Base-by-base conservation (phyloP, 2,888 invertebrate species). In the Reticulitermes lucifugus region DNA sequence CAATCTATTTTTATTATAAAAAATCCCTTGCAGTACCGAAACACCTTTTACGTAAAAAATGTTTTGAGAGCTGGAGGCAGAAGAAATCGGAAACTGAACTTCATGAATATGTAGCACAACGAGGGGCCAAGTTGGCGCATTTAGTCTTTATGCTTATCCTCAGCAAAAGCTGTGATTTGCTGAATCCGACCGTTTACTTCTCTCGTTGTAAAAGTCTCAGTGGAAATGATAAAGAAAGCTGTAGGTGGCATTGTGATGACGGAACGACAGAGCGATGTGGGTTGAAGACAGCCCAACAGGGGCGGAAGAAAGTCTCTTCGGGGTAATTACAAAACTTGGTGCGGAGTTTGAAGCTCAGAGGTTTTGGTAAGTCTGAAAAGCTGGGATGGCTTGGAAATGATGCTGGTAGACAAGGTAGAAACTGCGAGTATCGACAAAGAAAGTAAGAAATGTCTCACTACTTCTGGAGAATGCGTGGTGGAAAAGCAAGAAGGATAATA, bases 301-400 rank as follows among this genome's bases (percentile, higher is more conserved):
- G 73, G 73, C 35, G 73, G 18, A 73, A 73, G 73, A 73, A 41
- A 73, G 73, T 73, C 73, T 41, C 73, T 35, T 51, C 80, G 80
- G 60, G 80, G 80, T 80, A 80, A 80, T 80, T 80, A 80, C 59
- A 80, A 80, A 80, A 80, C 80, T 80, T 80, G 80, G 80, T 35
- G 60, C 35, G 80, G 80, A 80, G 80, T 80, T 80, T 60, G 35
- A 41, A 73, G 41, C 73, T 41, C 73, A 29, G 41, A 73, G 73
- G 65, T n/a, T 65, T 25, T n/a, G 65, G n/a, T 25, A 65, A 65
- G 65, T 65, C 25, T 3, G 25, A 65, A 12, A 25, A 25, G 25
- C 25, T n/a, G 73, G 41, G 73, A 21, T 7, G 41, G 35, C 73
- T 73, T 9, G 73, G 73, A 73, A 73, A 73, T 73, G 73, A 73